phyloP scores from a whole-genome alignment of 1,140 invertebrate species.

The Harlomillsia oculata region DNA sequence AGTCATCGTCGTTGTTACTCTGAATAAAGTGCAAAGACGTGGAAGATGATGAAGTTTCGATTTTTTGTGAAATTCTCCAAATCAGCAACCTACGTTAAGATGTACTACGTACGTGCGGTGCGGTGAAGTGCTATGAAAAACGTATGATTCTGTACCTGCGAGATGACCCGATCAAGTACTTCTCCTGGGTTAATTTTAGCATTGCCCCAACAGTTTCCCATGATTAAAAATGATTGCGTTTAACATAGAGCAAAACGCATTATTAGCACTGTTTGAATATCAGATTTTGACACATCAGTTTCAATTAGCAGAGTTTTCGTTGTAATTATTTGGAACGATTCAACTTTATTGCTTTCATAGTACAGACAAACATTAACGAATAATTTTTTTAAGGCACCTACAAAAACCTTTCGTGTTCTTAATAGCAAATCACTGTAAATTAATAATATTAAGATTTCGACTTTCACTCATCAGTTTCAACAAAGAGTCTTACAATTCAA shows the following conservation, averaged over 20 bases:
- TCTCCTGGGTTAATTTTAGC: slow-evolving; percentile 51
- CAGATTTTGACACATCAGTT: not conserved
- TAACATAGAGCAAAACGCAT: slow-evolving; percentile 4
- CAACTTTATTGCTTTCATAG: no score
- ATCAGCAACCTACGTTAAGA: not conserved
- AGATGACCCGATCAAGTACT: slow-evolving; percentile 76
- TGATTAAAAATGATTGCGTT: slow-evolving; percentile 4
- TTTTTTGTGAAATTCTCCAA: not conserved
- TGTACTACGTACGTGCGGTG: not conserved
- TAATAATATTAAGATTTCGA: no score
- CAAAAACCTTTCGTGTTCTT: no score
- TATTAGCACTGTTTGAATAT: not conserved
- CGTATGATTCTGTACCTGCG: slow-evolving; percentile 41
- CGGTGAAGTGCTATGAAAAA: not conserved
- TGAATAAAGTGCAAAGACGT: slow-evolving; percentile 3
- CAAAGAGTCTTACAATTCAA: no score
- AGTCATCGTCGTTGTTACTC: slow-evolving; percentile 67
- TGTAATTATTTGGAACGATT: not conserved
- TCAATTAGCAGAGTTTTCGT: not conserved
- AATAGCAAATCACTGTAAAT: no score
- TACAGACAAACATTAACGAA: no score
- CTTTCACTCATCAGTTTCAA: no score
- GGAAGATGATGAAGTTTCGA: not conserved
- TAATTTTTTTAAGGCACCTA: no score
- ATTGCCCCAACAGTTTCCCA: slow-evolving; percentile 35